Conservation (phyloP, 2,888 invertebrate species). For the Epirrhoe tristata region DNA sequence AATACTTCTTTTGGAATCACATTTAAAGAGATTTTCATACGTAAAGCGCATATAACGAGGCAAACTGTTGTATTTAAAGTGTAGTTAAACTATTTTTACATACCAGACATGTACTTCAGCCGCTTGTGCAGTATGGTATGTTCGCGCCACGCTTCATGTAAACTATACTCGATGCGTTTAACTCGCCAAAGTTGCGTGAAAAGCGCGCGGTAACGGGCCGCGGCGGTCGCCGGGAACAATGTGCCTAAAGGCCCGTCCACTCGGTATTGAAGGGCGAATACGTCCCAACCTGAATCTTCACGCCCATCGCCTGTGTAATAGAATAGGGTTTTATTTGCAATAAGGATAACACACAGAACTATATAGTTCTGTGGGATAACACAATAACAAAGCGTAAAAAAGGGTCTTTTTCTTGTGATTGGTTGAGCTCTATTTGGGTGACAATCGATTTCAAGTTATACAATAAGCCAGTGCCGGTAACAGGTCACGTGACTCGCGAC, state of each 20-base stretch:
- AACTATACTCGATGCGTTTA: constrained; percentile 94
- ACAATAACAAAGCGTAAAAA: no score
- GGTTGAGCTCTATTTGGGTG: no score
- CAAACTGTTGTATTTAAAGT: no score
- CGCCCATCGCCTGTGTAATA: constrained; percentile 72
- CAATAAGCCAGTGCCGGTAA: no score
- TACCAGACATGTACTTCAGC: constrained; percentile 88
- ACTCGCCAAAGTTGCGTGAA: constrained; percentile 96
- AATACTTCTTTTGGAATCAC: no score
- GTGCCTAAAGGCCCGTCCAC: constrained; percentile 96
- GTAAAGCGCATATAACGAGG: no score
- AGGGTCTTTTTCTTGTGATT: no score
- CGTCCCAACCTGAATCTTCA: constrained; percentile 95
- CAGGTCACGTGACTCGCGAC: no score
- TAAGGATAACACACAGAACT: background rate
- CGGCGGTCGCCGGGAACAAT: constrained; percentile 90
- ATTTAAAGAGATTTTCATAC: no score
- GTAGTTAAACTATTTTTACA: constrained; percentile 17
- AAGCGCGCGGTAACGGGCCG: constrained; percentile 91
- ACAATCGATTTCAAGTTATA: no score
- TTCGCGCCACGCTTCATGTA: constrained; percentile 93
- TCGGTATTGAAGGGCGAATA: constrained; percentile 94
- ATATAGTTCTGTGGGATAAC: no score
- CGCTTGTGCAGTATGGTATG: constrained; percentile 91
- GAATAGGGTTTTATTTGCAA: background rate